phyloP scores from a whole-genome alignment of 1,140 invertebrate genomes.

The Spodoptera litura region DNA sequence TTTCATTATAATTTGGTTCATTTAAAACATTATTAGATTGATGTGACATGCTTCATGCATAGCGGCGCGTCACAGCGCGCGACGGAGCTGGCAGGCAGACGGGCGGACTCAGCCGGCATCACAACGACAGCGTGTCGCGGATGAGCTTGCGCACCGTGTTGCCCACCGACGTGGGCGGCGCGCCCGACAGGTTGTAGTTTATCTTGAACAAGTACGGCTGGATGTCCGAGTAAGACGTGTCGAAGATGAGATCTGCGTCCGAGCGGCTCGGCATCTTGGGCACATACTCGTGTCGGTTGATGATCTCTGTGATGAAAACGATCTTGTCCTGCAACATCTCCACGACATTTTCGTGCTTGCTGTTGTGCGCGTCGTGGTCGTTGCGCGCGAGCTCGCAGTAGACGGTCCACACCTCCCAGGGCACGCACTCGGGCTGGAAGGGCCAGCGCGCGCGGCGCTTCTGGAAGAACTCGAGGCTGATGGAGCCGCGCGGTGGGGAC shows the following conservation, averaged over 20 bases:
- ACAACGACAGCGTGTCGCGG: constrained; percentile 93
- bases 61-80: background rate
- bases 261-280: constrained; percentile 97
- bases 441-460: constrained; percentile 95
- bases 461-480: constrained; percentile 98
- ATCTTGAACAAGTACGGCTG: constrained; percentile 98
- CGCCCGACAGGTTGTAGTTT: constrained; percentile 91
- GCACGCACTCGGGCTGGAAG: constrained; percentile 95
- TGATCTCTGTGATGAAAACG: constrained; percentile 96
- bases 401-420: constrained; percentile 99
- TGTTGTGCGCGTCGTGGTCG: constrained; percentile 95
- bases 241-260: constrained; percentile 97
- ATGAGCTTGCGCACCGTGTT: constrained; percentile 96
- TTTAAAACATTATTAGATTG: constrained; percentile 6
- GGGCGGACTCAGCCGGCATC: constrained; percentile 69
- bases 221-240: constrained; percentile 95
- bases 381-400: constrained; percentile 94
- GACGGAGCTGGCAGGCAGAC: constrained; percentile 1
- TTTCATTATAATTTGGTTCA: constrained; percentile 16
- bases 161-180: constrained; percentile 91
- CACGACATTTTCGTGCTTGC: constrained; percentile 95
- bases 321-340: constrained; percentile 97
- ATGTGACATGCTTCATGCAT: background rate
- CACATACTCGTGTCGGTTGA: constrained; percentile 97
- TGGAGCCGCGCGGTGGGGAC: constrained; percentile 89